Conservation (phyloP, 2,113 vertebrate species). For the cat (Felis catus) region F.catus_Fca126_mat1.0 CM031422.1:78371001-78371500, state of each 20-base stretch:
- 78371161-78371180: not conserved
- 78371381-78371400: not conserved
- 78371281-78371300: not conserved
- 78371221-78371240: not conserved
- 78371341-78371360: not conserved
- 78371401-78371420: not conserved
- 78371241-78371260: not conserved
- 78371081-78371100: not conserved
- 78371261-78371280: not conserved
- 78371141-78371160: not conserved
- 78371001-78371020: not conserved
- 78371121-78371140: not conserved
- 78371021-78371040: not conserved
- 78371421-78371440: not conserved
- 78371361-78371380: not conserved
- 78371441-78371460: not conserved
- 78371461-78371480: not conserved
- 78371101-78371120: not conserved
- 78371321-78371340: not conserved
- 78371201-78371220: not conserved
- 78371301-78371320: not conserved
- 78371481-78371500: not conserved
- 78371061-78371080: not conserved
- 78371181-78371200: not conserved
- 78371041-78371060: not conserved